Conservation (phyloP, 2,797 vertebrate species). For the Crax fasciolata region DNA sequence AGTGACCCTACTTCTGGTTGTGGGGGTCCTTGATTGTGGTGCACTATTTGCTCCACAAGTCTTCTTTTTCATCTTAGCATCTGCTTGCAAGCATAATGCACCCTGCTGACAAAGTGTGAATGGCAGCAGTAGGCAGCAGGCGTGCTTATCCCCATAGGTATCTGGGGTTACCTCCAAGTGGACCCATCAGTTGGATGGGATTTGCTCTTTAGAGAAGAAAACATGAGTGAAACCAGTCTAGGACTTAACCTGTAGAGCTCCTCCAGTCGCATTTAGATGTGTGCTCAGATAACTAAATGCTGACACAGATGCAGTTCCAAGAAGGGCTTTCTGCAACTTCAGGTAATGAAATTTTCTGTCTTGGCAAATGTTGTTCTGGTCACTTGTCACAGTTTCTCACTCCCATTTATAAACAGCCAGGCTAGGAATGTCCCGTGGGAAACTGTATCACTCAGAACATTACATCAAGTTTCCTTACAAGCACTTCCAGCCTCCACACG, state of each 20-base stretch:
- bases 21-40: not conserved
- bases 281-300: not conserved
- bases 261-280: not conserved
- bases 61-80: not conserved
- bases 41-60: not conserved
- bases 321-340: not conserved
- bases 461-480: not conserved
- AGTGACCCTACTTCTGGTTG: not conserved
- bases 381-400: not conserved
- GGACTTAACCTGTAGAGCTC: not conserved
- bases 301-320: not conserved
- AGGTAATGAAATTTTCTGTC: not conserved
- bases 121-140: not conserved
- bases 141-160: not conserved
- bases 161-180: not conserved
- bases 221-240: not conserved
- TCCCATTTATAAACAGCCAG: not conserved
- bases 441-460: not conserved
- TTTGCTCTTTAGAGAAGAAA: not conserved
- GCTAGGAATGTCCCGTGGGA: not conserved
- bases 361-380: not conserved
- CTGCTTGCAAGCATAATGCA: not conserved
- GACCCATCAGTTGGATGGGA: not conserved
- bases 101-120: not conserved
- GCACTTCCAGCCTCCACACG: not conserved